These are phyloP conservation scores for Fopius arisanus DNA, from an alignment of 1,140 invertebrate genomes.

Conservation along the genomic window DNA sequence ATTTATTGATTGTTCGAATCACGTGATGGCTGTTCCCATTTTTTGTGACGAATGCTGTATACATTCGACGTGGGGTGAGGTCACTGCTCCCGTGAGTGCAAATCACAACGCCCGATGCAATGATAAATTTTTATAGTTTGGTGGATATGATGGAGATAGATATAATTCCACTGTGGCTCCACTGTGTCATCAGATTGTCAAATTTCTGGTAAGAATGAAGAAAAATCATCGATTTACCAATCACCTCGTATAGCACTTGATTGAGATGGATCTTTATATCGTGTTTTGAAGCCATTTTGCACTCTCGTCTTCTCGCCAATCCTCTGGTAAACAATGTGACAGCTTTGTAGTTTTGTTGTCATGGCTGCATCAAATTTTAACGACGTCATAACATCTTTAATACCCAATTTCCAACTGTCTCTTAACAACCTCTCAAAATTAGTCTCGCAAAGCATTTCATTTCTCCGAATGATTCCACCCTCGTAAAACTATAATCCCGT, in stretches of 20 bases:
- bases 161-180: neutral
- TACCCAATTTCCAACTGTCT: neutral
- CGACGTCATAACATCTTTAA: neutral
- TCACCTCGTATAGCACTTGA: too few relatives aligned
- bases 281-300: neutral
- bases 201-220: too few relatives aligned
- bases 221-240: too few relatives aligned
- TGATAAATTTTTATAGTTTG: neutral
- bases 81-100: neutral
- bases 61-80: neutral
- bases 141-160: neutral
- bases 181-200: neutral
- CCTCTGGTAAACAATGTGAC: neutral
- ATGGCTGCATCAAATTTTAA: neutral
- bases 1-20: conserved; percentile 7
- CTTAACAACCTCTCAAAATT: neutral
- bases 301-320: neutral
- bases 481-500: neutral
- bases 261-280: neutral
- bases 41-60: neutral
- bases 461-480: neutral
- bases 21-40: neutral
- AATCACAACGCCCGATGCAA: neutral
- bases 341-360: neutral
- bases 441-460: neutral